Evolutionary conservation across 2,888 invertebrate species (phyloP), one percentile per base, ranked within the genome.

Genomic region (Apantesis nais): DNA sequence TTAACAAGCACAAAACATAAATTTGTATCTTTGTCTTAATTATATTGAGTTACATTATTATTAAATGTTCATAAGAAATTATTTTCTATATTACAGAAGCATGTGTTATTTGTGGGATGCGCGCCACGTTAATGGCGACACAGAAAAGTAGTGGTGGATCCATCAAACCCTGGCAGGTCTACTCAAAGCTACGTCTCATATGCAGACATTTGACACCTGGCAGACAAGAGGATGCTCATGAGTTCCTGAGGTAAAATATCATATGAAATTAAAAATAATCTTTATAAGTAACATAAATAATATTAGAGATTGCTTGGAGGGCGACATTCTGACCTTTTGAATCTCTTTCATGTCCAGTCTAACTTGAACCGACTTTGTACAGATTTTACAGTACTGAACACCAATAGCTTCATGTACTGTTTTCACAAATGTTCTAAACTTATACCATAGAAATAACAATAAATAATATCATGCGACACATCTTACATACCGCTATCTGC

Each of bases 171-270:
- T 96, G 97, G 93, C 96, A 97, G 85, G 97, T 98, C 80, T 98
- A 97, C 88, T 97, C 97, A 62, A 98, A 98, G 90, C 91, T 98
- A 74, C 96, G 97, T 71, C 91, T 96, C 65, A 96, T 97, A 68
- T 97, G 98, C 87, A 97, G 98, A 87, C 98, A 98, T 86, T 96
- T 99, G 89, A 97, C 97, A 62, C 98, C 97, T 78, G 99, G 99
- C 0, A 96, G 98, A 31, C 99, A 99, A 93, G 99, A 99, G 93
- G 99, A 99, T 96, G 99, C 99, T 2, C 99, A 99, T 92, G 99
- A 99, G 91, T 99, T 99, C 91, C 95, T 99, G 73, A 97, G 99
- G 95, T 95, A 29, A 25, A 48, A n/a, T 1, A 83, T n/a, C n/a
- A 52, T 58, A 61, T 12, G 37, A 39, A 39, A 52, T 9, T n/a